These are phyloP conservation scores for Amblyteles armatorius DNA, from an alignment of 2,888 invertebrate genomes.

Conservation along the genomic window DNA sequence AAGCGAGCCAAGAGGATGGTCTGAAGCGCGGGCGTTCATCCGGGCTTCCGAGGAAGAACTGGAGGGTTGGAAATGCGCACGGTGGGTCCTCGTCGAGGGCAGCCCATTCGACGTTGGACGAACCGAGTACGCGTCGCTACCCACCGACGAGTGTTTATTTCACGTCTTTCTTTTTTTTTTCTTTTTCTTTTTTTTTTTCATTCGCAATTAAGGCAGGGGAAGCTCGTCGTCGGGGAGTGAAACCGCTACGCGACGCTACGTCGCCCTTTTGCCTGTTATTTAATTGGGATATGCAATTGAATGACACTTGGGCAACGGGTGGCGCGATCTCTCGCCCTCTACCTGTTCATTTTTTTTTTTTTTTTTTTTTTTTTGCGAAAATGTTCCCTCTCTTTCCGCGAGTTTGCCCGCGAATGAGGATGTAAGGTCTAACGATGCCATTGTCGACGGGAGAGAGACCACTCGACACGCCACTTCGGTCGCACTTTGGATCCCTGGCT, in stretches of 20 bases:
- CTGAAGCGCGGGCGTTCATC: conserved; percentile 54
- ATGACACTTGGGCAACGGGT: conserved; percentile 79
- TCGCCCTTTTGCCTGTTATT: conserved; percentile 85
- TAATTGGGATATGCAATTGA: conserved; percentile 84
- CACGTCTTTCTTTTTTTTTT: conserved; percentile 39
- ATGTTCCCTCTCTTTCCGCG: conserved; percentile 11
- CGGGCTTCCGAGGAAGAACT: conserved; percentile 37
- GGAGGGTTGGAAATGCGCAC: conserved; percentile 36
- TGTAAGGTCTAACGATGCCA: conserved; percentile 76
- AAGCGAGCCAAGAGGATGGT: conserved; percentile 51
- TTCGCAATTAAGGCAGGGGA: conserved; percentile 81
- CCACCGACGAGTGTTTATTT: conserved; percentile 77
- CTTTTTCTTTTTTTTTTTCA: conserved; percentile 75
- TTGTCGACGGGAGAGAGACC: conserved; percentile 74
- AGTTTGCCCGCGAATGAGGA: conserved; percentile 29
- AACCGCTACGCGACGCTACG: conserved; percentile 81
- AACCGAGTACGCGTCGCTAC: conserved; percentile 17
- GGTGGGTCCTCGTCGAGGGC: conserved; percentile 25
- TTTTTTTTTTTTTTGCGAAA: not conserved
- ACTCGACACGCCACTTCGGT: conserved; percentile 75
- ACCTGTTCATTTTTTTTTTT: conserved; percentile 17
- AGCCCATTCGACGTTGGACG: conserved; percentile 48
- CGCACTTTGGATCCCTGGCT: conserved; percentile 71
- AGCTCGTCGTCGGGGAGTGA: conserved; percentile 75
- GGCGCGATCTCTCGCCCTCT: conserved; percentile 55